A percentile compares a stretch with the other conserved stretches of the same genome.
Evolutionary conservation across 2,797 vertebrate species (phyloP).

Genomic region (Poecile montanus): DNA sequence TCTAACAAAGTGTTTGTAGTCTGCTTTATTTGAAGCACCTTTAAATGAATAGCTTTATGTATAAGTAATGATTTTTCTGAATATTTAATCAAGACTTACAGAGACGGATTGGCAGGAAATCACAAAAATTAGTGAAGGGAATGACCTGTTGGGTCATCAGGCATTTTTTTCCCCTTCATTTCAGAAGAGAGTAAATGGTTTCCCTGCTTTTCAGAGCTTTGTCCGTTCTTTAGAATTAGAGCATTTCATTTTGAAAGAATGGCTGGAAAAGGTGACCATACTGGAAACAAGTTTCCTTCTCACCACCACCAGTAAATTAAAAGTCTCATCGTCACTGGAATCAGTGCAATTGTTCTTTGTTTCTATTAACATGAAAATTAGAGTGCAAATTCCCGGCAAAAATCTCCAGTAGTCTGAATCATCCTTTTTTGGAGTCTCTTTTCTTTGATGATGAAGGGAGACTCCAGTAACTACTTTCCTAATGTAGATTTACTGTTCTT

Average conservation of each 20-base stretch:
- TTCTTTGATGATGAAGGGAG: neutral
- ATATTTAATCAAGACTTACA: slow-evolving; percentile 52
- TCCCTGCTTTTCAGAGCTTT: neutral
- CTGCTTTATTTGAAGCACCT: slow-evolving; percentile 36
- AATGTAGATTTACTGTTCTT: neutral
- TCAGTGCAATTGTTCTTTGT: neutral
- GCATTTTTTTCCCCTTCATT: neutral
- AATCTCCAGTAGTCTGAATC: neutral
- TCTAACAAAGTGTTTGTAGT: slow-evolving; percentile 43
- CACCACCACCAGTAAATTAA: neutral
- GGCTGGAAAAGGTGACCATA: neutral
- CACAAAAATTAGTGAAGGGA: neutral
- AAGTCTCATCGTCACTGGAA: neutral
- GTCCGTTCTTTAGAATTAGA: neutral
- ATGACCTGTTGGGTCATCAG: neutral
- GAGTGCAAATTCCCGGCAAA: neutral
- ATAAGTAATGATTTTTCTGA: slow-evolving; percentile 56
- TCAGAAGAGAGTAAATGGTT: neutral
- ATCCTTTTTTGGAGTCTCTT: neutral
- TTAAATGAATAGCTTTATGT: slow-evolving; percentile 43
- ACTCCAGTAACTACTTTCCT: neutral
- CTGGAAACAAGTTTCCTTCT: neutral
- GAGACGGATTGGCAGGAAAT: neutral
- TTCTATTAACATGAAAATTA: neutral
- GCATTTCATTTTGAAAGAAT: neutral